Evolutionary conservation across 2,113 vertebrate species (phyloP), one percentile per base, ranked within the genome.

Genomic region (Hippopotamus amphibius): DNA sequence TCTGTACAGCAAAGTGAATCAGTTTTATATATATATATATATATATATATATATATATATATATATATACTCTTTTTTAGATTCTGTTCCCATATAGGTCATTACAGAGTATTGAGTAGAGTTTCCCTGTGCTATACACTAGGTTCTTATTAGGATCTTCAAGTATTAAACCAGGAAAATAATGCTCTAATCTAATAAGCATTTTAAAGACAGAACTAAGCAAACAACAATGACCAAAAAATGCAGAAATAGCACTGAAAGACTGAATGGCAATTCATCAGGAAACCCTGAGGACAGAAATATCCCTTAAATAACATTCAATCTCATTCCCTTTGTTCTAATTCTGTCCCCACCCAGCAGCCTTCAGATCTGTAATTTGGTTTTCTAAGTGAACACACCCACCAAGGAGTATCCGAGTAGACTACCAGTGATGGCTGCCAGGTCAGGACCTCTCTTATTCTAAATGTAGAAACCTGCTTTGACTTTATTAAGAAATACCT

Each of bases 321-420:
- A 86, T 95, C 96, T 97, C 86, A 89, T 90, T 96, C 95, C 68
- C 93, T 97, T 97, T 96, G 97, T 97, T 97, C 92, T 97, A 94
- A 96, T 96, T 89, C 79, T 97, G 89, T 97, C 89, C 72, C 93
- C 79, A 96, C 91, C 88, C 95, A 77, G 82, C 12, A 69, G 87
- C 89, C 87, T 86, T 93, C 82, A 86, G 93, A 95, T 95, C 93
- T 97, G 89, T 97, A 97, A 97, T 97, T 97, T 98, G 93, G 96
- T 86, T 96, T 97, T 90, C 96, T 79, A 89, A 96, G 88, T 83
- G 92, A 94, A 94, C 92, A 95, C 79, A 96, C 88, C 96, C 88
- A 93, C 48, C 17, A 57, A 84, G 59, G 50, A 95, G 50, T 65
- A 74, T 24, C 53, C 83, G 74, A 93, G 95, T 24, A 87, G 91